Evolutionary conservation across 2,888 invertebrate genomes (phyloP).

Genomic region (Cybosia mesomella): DNA sequence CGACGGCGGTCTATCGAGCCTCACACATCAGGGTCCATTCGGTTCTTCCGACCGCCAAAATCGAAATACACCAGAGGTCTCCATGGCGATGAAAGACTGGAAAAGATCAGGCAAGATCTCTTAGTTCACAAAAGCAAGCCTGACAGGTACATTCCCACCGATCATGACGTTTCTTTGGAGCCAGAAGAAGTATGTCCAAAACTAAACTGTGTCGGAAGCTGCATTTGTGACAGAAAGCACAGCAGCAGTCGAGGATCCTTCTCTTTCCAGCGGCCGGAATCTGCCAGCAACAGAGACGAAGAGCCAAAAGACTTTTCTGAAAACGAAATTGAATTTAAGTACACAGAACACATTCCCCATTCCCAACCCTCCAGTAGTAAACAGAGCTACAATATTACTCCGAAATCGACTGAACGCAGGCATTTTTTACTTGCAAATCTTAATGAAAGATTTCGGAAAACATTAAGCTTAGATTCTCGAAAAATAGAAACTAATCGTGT

Average conservation of each 20-base stretch:
- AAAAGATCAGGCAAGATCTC: conserved; percentile 81
- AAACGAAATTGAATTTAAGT: conserved; percentile 83
- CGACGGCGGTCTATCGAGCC: conserved; percentile 77
- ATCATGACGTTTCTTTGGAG: conserved; percentile 72
- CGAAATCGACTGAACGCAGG: conserved; percentile 80
- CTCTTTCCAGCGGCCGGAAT: conserved; percentile 79
- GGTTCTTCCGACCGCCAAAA: conserved; percentile 80
- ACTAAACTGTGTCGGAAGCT: conserved; percentile 76
- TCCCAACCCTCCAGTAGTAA: conserved; percentile 80
- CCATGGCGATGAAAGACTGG: conserved; percentile 80
- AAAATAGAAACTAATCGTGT: conserved; percentile 78
- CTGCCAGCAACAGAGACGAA: conserved; percentile 70
- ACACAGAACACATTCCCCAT: conserved; percentile 80
- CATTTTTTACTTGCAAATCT: conserved; percentile 79
- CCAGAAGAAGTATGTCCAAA: conserved; percentile 74
- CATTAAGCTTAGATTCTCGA: conserved; percentile 82
- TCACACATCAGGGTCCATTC: conserved; percentile 75
- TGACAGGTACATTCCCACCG: conserved; percentile 79
- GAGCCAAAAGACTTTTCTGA: conserved; percentile 74
- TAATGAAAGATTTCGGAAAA: conserved; percentile 83
- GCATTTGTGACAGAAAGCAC: conserved; percentile 77
- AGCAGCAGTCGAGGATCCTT: conserved; percentile 79
- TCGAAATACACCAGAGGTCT: conserved; percentile 81
- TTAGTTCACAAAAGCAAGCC: conserved; percentile 78
- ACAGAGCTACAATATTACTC: conserved; percentile 80